Evolutionary conservation across 2,888 invertebrate genomes (phyloP).

Genomic region (Folsomia candida): DNA sequence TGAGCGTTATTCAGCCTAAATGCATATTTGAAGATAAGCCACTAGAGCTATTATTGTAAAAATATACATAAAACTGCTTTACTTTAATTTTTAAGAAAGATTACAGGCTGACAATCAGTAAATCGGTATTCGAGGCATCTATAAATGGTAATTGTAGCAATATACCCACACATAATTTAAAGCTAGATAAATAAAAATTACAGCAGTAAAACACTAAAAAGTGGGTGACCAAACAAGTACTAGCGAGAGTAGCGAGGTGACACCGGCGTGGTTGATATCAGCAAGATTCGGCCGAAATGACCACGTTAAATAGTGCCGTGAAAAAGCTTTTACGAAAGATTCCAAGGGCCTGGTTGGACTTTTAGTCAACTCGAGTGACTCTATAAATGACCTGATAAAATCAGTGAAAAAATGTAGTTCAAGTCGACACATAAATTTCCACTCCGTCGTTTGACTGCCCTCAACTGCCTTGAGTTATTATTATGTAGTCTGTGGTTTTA

Average conservation of each 20-base stretch:
- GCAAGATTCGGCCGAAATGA: not conserved
- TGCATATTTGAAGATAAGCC: too few relatives aligned
- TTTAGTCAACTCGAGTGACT: slow-evolving; percentile 22
- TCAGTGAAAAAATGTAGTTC: slow-evolving; percentile 44
- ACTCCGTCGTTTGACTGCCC: slow-evolving; percentile 12
- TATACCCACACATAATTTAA: not conserved
- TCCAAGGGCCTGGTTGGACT: not conserved
- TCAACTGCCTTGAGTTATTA: slow-evolving; percentile 5
- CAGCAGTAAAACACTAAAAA: slow-evolving; percentile 1
- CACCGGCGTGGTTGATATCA: slow-evolving; percentile 9
- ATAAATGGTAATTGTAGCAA: not conserved
- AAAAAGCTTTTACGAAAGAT: slow-evolving; percentile 6
- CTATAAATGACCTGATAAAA: slow-evolving; percentile 42
- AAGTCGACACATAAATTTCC: slow-evolving; percentile 39
- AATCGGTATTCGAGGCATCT: not conserved
- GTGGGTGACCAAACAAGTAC: not conserved
- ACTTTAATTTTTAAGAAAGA: too few relatives aligned
- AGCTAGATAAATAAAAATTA: not conserved
- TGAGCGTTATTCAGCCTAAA: too few relatives aligned
- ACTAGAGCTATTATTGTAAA: too few relatives aligned
- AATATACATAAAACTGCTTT: too few relatives aligned
- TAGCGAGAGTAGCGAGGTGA: too few relatives aligned
- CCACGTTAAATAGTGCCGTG: not conserved
- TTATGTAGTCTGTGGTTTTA: not conserved
- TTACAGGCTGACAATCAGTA: too few relatives aligned